Conservation (phyloP, 2,113 vertebrate species). For the Phylloscopus whistleri region DNA sequence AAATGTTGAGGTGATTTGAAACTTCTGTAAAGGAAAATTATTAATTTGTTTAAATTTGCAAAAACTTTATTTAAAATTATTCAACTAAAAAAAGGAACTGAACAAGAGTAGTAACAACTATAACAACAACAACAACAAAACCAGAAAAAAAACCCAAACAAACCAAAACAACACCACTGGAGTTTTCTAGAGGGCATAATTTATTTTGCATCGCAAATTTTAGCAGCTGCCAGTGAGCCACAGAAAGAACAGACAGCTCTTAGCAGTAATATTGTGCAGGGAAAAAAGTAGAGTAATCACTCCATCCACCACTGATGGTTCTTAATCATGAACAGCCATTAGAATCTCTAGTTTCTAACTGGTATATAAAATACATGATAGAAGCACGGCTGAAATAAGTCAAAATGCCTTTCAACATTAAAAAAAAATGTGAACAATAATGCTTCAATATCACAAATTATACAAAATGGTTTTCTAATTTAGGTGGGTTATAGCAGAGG, state of each 20-base stretch:
- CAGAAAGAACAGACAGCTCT: not conserved
- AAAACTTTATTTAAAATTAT: not conserved
- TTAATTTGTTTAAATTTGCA: not conserved
- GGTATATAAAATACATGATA: not conserved
- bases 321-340: not conserved
- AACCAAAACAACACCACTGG: not conserved
- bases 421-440: not conserved
- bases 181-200: not conserved
- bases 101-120: not conserved
- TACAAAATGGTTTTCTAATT: not conserved
- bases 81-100: not conserved
- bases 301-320: not conserved
- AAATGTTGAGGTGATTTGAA: not conserved
- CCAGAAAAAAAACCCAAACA: accelerated
- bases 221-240: not conserved
- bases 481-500: not conserved
- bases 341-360: not conserved
- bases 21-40: not conserved
- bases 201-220: not conserved
- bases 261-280: not conserved
- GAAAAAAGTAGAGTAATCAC: not conserved
- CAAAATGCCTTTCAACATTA: not conserved
- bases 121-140: not conserved
- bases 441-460: not conserved
- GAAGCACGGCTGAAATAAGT: not conserved